Evolutionary conservation across 2,797 vertebrate species (phyloP), one percentile per base, ranked within the genome.

Genomic region (Mycteria americana): DNA sequence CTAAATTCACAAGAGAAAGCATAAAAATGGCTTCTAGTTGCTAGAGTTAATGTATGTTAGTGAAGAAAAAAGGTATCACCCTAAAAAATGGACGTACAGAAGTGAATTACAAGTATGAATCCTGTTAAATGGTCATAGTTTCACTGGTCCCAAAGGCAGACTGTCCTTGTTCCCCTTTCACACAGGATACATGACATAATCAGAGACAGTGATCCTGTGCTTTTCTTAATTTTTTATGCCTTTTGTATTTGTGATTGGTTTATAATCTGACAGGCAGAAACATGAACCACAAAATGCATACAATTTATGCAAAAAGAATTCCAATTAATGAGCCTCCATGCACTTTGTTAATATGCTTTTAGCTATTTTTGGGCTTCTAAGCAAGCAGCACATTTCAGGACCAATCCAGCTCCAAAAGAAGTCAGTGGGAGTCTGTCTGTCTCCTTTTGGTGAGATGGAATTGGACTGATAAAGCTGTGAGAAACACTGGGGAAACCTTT

Each of bases 381-480:
- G 28, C 27, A 60, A 72, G 56, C 35, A 93, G 30, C 16, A 75
- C 3, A 1, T 51, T 85, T 88, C 51, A 85, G 67, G 48, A 41
- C 16, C 39, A 59, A 13, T 45, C 37, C n/a, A 63, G 3, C 25
- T 78, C 63, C 43, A 35, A 23, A 73, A 81, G 23, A 82, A 89
- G 48, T 60, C 65, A 87, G 30, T 73, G 59, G 82, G 59, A 92
- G 79, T 81, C 89, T 89, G 63, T 60, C 72, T 85, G 72, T 90
- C 74, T 91, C 57, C 50, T 94, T 90, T 53, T 45, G 51, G 56
- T 85, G 79, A 86, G 83, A 84, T 39, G 54, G 63, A 91, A 56
- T 45, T 73, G 48, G 18, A n/a, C 43, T 69, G 89, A 92, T 86
- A 88, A 93, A 86, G 46, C 56, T 94, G 67, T 88, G 92, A 84